phyloP scores from a whole-genome alignment of 2,113 vertebrate species.

The Grus americana region DNA sequence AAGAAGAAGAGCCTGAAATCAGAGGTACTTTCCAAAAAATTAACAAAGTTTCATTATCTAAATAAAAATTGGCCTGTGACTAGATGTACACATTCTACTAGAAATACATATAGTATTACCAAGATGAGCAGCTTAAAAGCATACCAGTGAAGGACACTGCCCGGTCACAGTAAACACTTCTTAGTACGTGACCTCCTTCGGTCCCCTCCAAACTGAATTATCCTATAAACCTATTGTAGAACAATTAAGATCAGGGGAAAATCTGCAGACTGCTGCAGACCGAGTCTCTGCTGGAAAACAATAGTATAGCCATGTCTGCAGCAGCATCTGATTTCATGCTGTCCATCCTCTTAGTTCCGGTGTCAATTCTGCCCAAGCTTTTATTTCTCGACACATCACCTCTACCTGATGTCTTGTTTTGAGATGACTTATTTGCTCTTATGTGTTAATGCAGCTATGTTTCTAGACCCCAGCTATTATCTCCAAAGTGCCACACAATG shows the following conservation, averaged over 20 bases:
- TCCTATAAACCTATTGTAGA: not conserved
- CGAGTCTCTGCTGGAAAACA: not conserved
- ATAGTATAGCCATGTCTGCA: not conserved
- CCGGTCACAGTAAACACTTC: not conserved
- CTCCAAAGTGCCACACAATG: not conserved
- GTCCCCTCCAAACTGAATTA: not conserved
- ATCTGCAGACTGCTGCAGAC: rapidly evolving
- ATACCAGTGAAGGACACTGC: not conserved
- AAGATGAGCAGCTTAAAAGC: not conserved
- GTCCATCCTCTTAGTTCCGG: not conserved
- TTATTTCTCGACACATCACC: not conserved
- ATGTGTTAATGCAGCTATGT: not conserved
- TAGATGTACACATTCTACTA: not conserved
- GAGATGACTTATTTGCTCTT: not conserved
- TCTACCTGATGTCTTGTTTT: not conserved
- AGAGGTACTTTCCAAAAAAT: constrained; percentile 65
- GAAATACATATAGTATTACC: not conserved
- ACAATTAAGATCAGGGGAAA: not conserved
- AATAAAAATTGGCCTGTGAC: constrained; percentile 21
- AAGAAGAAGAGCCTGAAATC: constrained; percentile 52
- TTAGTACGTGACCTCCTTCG: not conserved
- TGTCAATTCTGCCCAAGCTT: not conserved
- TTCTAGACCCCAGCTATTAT: not conserved
- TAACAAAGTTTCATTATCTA: constrained; percentile 47
- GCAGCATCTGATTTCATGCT: not conserved